Conservation (phyloP, 1,140 invertebrate species). For the Stegodyphus dumicola region DNA sequence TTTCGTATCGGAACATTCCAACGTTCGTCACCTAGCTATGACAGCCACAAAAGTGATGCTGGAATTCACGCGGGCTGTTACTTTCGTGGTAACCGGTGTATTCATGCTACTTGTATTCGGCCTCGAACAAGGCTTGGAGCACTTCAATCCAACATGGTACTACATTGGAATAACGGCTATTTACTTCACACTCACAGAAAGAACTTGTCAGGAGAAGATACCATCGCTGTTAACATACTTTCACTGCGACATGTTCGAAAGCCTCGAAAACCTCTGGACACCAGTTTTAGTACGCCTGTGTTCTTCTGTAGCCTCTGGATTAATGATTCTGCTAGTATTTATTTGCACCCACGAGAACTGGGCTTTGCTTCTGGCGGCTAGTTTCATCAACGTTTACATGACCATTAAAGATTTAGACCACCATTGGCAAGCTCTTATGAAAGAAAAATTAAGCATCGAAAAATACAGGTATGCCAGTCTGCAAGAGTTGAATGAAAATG, state of each 20-base stretch:
- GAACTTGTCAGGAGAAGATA: slow-evolving; percentile 74
- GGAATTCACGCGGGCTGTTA: slow-evolving; percentile 84
- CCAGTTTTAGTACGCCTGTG: slow-evolving; percentile 75
- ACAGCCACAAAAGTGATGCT: slow-evolving; percentile 83
- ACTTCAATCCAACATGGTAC: slow-evolving; percentile 77
- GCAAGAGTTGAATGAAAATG: slow-evolving; percentile 74
- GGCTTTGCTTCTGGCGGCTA: slow-evolving; percentile 71
- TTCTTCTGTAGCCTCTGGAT: slow-evolving; percentile 69
- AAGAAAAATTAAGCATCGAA: slow-evolving; percentile 74
- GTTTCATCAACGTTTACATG: slow-evolving; percentile 78
- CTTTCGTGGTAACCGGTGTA: slow-evolving; percentile 81
- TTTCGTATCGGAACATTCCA: slow-evolving; percentile 78
- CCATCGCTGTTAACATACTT: slow-evolving; percentile 72
- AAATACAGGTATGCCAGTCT: slow-evolving; percentile 75
- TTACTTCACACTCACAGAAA: slow-evolving; percentile 80
- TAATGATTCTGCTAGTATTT: slow-evolving; percentile 61
- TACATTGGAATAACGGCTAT: slow-evolving; percentile 77
- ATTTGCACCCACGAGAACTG: slow-evolving; percentile 54
- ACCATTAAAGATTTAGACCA: slow-evolving; percentile 74
- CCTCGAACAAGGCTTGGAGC: slow-evolving; percentile 79
- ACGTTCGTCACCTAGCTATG: slow-evolving; percentile 82
- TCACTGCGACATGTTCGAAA: slow-evolving; percentile 75
- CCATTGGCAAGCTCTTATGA: slow-evolving; percentile 71
- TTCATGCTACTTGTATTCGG: slow-evolving; percentile 81
- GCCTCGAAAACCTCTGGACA: slow-evolving; percentile 76